A percentile compares a stretch with the other conserved stretches of the same genome.
Conservation (phyloP, 2,797 vertebrate species). For the Hydrophis major region DNA sequence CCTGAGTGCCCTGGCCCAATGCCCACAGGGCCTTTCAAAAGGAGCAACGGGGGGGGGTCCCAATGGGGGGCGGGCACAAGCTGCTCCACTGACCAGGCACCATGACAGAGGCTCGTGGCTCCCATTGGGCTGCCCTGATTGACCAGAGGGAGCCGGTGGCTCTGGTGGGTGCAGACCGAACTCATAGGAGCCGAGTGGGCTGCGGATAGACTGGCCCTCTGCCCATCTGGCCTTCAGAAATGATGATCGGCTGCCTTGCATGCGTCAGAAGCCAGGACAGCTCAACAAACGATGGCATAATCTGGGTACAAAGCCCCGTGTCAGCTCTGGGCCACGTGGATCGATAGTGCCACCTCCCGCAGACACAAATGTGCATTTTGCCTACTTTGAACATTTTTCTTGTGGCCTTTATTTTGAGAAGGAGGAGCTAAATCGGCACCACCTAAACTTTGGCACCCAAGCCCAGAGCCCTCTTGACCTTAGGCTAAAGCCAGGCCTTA, state of each 20-base stretch:
- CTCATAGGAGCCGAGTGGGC: not conserved
- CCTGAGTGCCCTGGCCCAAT: not conserved
- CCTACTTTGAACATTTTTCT: not conserved
- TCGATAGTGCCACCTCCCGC: no score
- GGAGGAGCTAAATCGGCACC: not conserved
- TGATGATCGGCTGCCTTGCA: not conserved
- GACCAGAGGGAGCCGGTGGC: not conserved
- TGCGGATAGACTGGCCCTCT: not conserved
- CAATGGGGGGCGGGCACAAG: not conserved
- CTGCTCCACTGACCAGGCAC: not conserved
- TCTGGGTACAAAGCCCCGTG: not conserved
- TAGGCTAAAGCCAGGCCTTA: not conserved
- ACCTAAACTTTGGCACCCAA: not conserved
- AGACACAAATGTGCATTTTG: not conserved
- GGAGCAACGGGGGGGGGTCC: not conserved
- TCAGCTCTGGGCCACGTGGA: no score
- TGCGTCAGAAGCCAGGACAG: not conserved
- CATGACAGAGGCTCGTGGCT: not conserved
- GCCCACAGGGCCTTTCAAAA: not conserved
- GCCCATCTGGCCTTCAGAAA: no score
- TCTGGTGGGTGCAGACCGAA: not conserved
- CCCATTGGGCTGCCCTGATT: not conserved
- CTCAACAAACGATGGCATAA: not conserved
- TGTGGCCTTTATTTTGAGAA: not conserved
- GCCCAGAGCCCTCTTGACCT: not conserved